These are phyloP conservation scores for Syritta pipiens DNA, from an alignment of 2,888 invertebrate genomes.

Conservation along the genomic window DNA sequence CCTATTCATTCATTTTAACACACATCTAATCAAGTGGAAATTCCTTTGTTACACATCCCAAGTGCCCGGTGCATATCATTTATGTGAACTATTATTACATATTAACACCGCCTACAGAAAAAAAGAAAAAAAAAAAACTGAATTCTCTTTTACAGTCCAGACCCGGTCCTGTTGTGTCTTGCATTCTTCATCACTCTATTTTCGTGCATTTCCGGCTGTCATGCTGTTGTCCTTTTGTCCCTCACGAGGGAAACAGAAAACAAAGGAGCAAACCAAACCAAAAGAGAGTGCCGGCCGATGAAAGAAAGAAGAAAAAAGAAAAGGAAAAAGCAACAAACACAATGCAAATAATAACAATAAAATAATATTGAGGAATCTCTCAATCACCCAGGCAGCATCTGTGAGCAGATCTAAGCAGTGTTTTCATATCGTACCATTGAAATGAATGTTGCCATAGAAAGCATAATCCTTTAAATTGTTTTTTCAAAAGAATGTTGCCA, in stretches of 20 bases:
- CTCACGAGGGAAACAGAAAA: constrained; percentile 7
- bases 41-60: constrained; percentile 36
- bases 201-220: constrained; percentile 48
- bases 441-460: constrained; percentile 15
- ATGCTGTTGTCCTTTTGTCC: constrained; percentile 28
- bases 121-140: constrained; percentile 1
- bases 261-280: constrained; percentile 16
- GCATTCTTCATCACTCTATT: constrained; percentile 46
- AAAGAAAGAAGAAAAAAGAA: constrained; percentile 14
- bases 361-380: constrained; percentile 48
- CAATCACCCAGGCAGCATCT: constrained; percentile 36
- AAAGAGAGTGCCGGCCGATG: no score
- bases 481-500: constrained; percentile 30
- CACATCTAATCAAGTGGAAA: constrained; percentile 56
- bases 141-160: constrained; percentile 29
- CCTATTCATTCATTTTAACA: constrained; percentile 16
- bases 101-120: constrained; percentile 47
- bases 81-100: constrained; percentile 53
- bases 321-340: constrained; percentile 58
- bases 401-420: constrained; percentile 24
- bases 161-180: not conserved
- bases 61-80: constrained; percentile 11
- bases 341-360: constrained; percentile 59
- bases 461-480: constrained; percentile 42
- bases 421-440: constrained; percentile 16